Conservation (phyloP, 2,888 invertebrate species). For the Labia minor region DNA sequence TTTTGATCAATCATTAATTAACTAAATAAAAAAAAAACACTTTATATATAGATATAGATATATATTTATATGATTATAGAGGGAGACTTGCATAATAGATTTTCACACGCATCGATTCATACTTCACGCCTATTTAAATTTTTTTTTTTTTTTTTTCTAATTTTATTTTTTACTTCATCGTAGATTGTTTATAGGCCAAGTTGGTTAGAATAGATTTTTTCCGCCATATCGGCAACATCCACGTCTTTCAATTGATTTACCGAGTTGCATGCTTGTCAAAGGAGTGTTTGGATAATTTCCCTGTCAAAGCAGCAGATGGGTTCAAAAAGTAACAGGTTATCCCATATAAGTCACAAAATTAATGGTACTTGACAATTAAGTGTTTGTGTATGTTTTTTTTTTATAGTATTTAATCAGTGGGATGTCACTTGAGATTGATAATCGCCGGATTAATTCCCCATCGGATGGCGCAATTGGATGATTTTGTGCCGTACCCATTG, state of each 20-base stretch:
- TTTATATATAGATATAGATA: background rate
- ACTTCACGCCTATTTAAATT: background rate
- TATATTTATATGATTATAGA: too few relatives aligned
- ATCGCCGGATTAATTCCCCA: slow-evolving; percentile 1
- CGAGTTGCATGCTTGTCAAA: slow-evolving; percentile 13
- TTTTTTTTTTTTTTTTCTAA: background rate
- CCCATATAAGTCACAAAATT: background rate
- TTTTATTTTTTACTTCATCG: background rate
- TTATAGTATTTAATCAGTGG: background rate
- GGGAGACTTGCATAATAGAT: slow-evolving; percentile 13
- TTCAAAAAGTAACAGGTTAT: background rate
- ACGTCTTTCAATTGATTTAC: slow-evolving; percentile 7
- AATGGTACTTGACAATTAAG: slow-evolving; percentile 13
- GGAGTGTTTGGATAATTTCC: slow-evolving; percentile 5
- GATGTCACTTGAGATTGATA: slow-evolving; percentile 13
- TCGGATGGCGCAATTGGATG: background rate
- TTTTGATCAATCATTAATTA: background rate
- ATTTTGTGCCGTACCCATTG: too few relatives aligned
- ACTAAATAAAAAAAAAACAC: background rate
- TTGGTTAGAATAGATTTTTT: background rate
- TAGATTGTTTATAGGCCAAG: slow-evolving; percentile 4
- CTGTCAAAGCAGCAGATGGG: slow-evolving; percentile 8
- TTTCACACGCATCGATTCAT: background rate
- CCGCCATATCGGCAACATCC: background rate
- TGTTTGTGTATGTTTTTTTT: too few relatives aligned